phyloP scores from a whole-genome alignment of 2,888 invertebrate species.

The Baccha elongata region DNA sequence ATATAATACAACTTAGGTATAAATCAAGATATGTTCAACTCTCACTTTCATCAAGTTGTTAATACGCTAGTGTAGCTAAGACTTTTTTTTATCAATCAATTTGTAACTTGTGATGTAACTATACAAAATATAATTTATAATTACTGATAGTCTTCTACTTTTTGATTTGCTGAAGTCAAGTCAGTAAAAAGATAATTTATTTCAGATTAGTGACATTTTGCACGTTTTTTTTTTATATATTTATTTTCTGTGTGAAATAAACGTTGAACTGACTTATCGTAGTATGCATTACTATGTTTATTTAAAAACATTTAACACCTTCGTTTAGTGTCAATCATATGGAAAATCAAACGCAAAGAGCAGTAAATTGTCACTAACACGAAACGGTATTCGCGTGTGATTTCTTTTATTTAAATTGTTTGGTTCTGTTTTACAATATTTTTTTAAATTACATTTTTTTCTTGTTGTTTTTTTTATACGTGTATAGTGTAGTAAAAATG shows the following conservation, averaged over 20 bases:
- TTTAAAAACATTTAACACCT: slow-evolving; percentile 66
- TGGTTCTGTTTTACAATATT: slow-evolving; percentile 8
- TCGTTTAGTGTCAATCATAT: slow-evolving; percentile 57
- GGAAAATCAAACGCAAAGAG: slow-evolving; percentile 47
- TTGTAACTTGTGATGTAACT: slow-evolving; percentile 48
- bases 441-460: slow-evolving; percentile 32
- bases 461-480: background rate
- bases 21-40: slow-evolving; percentile 21
- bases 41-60: slow-evolving; percentile 45
- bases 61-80: too few relatives aligned
- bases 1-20: background rate
- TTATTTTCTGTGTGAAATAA: slow-evolving; percentile 2
- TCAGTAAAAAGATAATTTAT: background rate
- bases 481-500: slow-evolving; percentile 6
- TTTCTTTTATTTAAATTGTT: slow-evolving; percentile 12
- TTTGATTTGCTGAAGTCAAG: slow-evolving; percentile 6
- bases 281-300: slow-evolving; percentile 42
- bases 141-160: slow-evolving; percentile 10
- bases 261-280: slow-evolving; percentile 7
- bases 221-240: background rate
- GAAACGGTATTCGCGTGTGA: slow-evolving; percentile 58
- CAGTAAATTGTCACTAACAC: slow-evolving; percentile 51
- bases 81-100: slow-evolving; percentile 26
- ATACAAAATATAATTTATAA: slow-evolving; percentile 1
- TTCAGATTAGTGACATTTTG: slow-evolving; percentile 16